Conservation (phyloP, 2,113 vertebrate species). For the Pelobates fuscus region DNA sequence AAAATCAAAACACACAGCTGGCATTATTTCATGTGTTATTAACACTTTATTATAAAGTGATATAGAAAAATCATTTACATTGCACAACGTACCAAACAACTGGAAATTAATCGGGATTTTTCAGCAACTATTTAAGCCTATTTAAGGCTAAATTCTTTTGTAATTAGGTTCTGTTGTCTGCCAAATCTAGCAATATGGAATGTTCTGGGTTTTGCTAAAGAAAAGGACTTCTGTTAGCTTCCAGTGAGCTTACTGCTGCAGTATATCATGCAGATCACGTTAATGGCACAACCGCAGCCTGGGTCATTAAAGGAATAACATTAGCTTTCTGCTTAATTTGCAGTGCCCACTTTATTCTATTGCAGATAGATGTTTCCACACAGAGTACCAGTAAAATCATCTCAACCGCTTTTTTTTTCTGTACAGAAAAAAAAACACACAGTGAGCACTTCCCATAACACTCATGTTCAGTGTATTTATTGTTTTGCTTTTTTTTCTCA, state of each 20-base stretch:
- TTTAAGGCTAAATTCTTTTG: conserved; percentile 51
- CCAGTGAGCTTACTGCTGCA: conserved; percentile 56
- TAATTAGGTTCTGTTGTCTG: conserved; percentile 48
- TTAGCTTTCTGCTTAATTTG: conserved; percentile 53
- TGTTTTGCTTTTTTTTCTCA: too few species aligned
- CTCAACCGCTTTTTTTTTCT: conserved; percentile 62
- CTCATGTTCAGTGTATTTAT: too few species aligned
- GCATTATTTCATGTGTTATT: conserved; percentile 20
- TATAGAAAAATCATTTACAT: conserved; percentile 29
- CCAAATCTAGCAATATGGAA: conserved; percentile 53
- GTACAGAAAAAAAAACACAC: conserved; percentile 57
- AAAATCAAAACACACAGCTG: not conserved
- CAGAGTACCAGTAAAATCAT: conserved; percentile 50
- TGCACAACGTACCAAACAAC: conserved; percentile 11
- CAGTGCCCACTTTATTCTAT: conserved; percentile 41
- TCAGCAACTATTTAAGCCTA: conserved; percentile 40
- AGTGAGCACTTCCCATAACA: conserved; percentile 49
- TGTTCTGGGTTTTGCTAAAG: conserved; percentile 53
- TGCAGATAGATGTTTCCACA: conserved; percentile 42
- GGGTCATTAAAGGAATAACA: conserved; percentile 56
- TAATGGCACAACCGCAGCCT: conserved; percentile 52
- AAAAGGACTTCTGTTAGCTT: conserved; percentile 62
- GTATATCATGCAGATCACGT: conserved; percentile 62
- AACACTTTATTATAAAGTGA: not conserved
- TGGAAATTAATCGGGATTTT: conserved; percentile 44